Evolutionary conservation across 2,797 vertebrate species (phyloP).

Genomic region (Vespertilio murinus): DNA sequence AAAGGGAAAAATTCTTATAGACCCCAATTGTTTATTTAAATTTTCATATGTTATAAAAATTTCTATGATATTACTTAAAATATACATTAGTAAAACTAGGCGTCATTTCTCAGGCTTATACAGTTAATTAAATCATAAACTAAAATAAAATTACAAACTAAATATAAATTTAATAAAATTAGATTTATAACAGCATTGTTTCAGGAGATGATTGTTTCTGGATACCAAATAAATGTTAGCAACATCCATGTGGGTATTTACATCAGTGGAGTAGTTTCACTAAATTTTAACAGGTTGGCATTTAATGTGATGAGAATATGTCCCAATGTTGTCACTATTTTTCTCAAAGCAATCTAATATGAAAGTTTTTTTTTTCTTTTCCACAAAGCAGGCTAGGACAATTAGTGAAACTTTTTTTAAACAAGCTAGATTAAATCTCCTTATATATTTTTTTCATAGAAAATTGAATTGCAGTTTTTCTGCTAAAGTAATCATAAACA

Average conservation of each 20-base stretch:
- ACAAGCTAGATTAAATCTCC: not conserved
- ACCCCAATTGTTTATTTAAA: not conserved
- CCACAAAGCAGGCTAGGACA: not conserved
- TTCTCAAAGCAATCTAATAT: not conserved
- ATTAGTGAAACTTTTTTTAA: not conserved
- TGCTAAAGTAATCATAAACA: not conserved
- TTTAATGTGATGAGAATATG: not conserved
- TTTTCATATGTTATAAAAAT: not conserved
- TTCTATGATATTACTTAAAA: not conserved
- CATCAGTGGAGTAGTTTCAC: not conserved
- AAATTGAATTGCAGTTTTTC: not conserved
- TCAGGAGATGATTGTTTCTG: not conserved
- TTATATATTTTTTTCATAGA: not conserved
- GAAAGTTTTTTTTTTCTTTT: not conserved
- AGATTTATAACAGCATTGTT: not conserved
- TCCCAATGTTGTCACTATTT: not conserved
- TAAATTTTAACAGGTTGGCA: not conserved
- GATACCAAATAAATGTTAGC: too few relatives aligned
- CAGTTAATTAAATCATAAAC: not conserved
- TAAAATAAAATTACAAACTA: not conserved
- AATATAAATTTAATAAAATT: not conserved
- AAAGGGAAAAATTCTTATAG: not conserved
- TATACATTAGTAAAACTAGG: not conserved
- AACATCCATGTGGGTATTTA: not conserved
- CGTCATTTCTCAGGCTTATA: not conserved